Evolutionary conservation across 2,888 invertebrate species (phyloP).

Genomic region (Branchellion lobata): DNA sequence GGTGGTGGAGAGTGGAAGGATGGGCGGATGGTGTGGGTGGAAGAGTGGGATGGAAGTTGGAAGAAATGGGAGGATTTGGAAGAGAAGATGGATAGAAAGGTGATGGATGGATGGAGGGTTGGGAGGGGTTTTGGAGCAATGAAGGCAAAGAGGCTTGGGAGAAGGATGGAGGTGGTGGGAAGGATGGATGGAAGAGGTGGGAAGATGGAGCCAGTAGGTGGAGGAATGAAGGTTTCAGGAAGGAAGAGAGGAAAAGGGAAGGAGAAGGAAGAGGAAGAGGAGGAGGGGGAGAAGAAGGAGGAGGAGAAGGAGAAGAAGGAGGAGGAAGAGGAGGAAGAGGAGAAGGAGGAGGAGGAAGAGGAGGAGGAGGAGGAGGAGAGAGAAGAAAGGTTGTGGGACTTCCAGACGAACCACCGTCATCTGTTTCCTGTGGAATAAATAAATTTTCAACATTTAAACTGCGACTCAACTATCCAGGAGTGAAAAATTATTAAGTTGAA

Average conservation of each 20-base stretch:
- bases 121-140: background rate
- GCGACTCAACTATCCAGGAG: no score
- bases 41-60: background rate
- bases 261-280: background rate
- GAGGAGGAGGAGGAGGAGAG: background rate
- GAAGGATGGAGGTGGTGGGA: background rate
- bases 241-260: background rate
- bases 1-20: background rate
- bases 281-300: background rate
- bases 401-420: no score
- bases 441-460: no score
- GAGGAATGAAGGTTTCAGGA: background rate
- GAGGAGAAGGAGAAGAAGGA: background rate
- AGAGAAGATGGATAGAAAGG: background rate
- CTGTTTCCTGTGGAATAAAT: background rate
- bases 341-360: background rate
- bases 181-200: background rate
- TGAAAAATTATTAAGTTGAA: no score
- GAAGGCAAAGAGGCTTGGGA: background rate
- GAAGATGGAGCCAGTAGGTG: background rate
- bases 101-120: background rate
- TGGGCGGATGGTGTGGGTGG: background rate
- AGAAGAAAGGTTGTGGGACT: background rate
- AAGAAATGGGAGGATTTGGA: background rate
- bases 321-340: background rate